Base-by-base conservation (phyloP, 1,140 invertebrate genomes). In the Polyergus mexicanus region DNA sequence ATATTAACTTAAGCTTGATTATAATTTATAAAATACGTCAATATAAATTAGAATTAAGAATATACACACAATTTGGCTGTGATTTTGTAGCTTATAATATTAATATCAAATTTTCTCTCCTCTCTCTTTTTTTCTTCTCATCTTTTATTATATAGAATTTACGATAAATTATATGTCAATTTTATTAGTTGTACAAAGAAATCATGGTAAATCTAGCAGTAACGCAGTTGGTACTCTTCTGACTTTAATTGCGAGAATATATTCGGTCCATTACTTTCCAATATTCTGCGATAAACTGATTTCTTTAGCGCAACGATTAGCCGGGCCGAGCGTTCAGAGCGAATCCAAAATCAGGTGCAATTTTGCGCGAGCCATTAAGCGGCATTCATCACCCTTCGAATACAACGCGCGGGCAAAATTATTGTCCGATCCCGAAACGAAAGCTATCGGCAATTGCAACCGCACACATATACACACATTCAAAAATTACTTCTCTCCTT, bases 311-410 rank as follows among this genome's bases (percentile, higher is more conserved):
- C 68, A 44, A 32, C 38, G 28, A 83, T 74, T 81, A 81, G 13
- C 28, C 38, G 4, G 19, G 25, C 5, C 22, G 66, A 41, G 41
- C 4, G 35, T 44, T 32, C 41, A 13, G 32, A n/a, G 54, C 51
- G 28, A 22, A 86, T 76, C 68, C 41, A 60, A 44, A 90, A 88
- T 86, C 87, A 85, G 84, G 85, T 51, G 63, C 32, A 60, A 90
- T 91, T 69, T 63, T 32, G 54, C 66, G 28, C 25, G 16, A 72
- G 28, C 38, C 56, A 83, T 83, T 83, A 83, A 25, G 54, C 28
- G 56, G 28, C 68, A 83, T 83, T 83, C 78, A 74, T 83, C 78
- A 83, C 72, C 38, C 32, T 74, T 54, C 68, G 32, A 83, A 81
- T 69, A 38, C 25, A 81, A 83, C 28, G 56, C 38, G 56, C 78